These are phyloP conservation scores for Chrysemys picta DNA, from an alignment of 2,113 vertebrate genomes.

Conservation along the genomic window DNA sequence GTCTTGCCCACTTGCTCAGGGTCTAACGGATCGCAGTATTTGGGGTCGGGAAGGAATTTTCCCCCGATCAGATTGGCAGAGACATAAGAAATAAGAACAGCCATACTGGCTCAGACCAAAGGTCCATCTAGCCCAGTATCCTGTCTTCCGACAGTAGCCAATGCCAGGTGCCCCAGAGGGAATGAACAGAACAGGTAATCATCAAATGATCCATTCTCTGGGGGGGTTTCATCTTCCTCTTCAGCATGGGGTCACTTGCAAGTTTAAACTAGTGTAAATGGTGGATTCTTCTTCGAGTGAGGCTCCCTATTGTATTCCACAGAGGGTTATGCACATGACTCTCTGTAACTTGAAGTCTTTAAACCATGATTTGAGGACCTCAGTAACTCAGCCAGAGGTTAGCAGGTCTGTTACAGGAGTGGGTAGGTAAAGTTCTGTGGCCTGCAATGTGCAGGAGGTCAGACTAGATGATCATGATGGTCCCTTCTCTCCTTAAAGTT, in stretches of 20 bases:
- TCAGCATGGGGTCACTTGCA: not conserved
- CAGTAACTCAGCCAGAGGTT: not conserved
- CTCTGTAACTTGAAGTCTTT: not conserved
- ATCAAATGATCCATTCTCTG: too few relatives aligned
- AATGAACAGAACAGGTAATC: too few relatives aligned
- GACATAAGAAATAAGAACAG: too few relatives aligned
- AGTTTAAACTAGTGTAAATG: not conserved
- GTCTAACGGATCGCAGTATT: not conserved
- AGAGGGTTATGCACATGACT: not conserved
- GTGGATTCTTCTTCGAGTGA: not conserved
- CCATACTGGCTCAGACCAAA: too few relatives aligned
- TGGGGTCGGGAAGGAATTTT: not conserved
- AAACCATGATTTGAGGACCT: not conserved
- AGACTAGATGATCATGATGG: not conserved
- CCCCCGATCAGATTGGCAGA: too few relatives aligned
- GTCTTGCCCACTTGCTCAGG: not conserved
- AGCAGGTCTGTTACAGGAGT: not conserved
- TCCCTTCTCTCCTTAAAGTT: not conserved
- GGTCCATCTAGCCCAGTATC: too few relatives aligned
- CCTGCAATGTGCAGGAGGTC: not conserved
- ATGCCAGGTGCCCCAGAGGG: too few relatives aligned
- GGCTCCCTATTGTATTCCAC: not conserved
- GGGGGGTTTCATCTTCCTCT: not conserved
- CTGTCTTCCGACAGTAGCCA: too few relatives aligned
- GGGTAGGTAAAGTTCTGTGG: not conserved